Conservation (phyloP, 2,113 vertebrate genomes). For the Podilymbus podiceps region DNA sequence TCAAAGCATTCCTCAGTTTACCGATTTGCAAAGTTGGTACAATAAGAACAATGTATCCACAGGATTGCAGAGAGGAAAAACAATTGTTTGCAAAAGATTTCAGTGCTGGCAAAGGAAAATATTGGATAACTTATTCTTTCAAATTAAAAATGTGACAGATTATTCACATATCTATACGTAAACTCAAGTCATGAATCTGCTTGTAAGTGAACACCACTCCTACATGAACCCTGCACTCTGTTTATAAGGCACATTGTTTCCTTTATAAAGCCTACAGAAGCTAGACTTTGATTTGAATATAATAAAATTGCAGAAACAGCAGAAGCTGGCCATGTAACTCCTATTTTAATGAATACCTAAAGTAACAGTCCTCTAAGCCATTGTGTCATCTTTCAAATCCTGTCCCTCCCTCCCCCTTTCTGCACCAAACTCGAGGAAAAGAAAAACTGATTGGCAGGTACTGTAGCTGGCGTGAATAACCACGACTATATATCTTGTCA, state of each 20-base stretch:
- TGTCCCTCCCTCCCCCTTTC: constrained; percentile 41
- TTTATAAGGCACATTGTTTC: constrained; percentile 52
- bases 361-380: constrained; percentile 11
- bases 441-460: constrained; percentile 67
- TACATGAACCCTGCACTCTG: constrained; percentile 20
- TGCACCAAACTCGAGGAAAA: constrained; percentile 63
- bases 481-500: constrained; percentile 70
- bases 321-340: constrained; percentile 41
- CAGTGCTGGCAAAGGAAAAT: not conserved
- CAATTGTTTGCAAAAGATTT: constrained; percentile 2
- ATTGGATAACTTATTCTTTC: not conserved
- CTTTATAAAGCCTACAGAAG: constrained; percentile 24
- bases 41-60: not conserved
- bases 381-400: constrained; percentile 38
- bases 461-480: constrained; percentile 58
- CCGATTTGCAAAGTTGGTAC: not conserved
- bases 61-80: not conserved
- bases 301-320: constrained; percentile 57
- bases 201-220: constrained; percentile 32
- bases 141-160: constrained; percentile 32
- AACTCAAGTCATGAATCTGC: constrained; percentile 6
- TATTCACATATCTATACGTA: not conserved
- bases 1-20: constrained; percentile 34
- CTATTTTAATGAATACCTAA: constrained; percentile 66
- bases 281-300: constrained; percentile 34